Evolutionary conservation across 2,797 vertebrate species (phyloP).

Genomic region (Podarcis lilfordi): DNA sequence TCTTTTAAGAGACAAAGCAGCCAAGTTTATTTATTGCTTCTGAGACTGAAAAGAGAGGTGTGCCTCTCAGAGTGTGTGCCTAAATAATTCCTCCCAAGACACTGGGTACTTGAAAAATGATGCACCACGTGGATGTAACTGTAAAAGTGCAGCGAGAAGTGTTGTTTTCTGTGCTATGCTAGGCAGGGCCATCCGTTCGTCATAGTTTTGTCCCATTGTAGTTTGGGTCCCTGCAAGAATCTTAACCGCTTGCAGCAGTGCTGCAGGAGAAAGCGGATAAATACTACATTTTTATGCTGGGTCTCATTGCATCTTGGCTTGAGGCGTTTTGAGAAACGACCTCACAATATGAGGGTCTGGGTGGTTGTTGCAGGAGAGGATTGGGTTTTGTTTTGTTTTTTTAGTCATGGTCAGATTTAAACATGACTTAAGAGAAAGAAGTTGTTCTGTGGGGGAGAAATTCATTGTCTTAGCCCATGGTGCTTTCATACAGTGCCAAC

Average conservation of each 20-base stretch:
- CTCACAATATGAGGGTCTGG: neutral
- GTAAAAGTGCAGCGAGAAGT: slow-evolving; percentile 18
- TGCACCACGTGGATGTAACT: slow-evolving; percentile 49
- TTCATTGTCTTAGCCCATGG: neutral
- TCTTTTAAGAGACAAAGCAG: slow-evolving; percentile 53
- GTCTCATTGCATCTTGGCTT: slow-evolving; percentile 49
- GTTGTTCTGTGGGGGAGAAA: neutral
- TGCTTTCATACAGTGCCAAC: slow-evolving; percentile 9
- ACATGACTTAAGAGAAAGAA: neutral
- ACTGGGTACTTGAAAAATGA: slow-evolving; percentile 63
- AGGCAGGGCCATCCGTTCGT: slow-evolving; percentile 37
- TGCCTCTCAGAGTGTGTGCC: slow-evolving; percentile 52
- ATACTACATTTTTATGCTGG: slow-evolving; percentile 53
- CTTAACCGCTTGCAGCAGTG: slow-evolving; percentile 49
- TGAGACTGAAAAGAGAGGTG: slow-evolving; percentile 63
- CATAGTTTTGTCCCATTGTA: neutral
- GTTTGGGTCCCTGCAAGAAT: slow-evolving; percentile 52
- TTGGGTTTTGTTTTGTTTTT: neutral
- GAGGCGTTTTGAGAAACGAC: slow-evolving; percentile 22
- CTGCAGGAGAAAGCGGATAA: slow-evolving; percentile 51
- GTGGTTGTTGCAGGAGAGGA: slow-evolving; percentile 24
- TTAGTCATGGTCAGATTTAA: slow-evolving; percentile 22
- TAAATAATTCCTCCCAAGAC: slow-evolving; percentile 50
- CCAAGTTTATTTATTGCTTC: slow-evolving; percentile 65
- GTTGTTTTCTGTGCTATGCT: slow-evolving; percentile 25